A percentile compares a stretch with the other conserved stretches of the same genome.
These are phyloP conservation scores for Amphimedon queenslandica DNA, from an alignment of 37 sponge, comb jelly and placozoan species.

Conservation along the genomic window DNA sequence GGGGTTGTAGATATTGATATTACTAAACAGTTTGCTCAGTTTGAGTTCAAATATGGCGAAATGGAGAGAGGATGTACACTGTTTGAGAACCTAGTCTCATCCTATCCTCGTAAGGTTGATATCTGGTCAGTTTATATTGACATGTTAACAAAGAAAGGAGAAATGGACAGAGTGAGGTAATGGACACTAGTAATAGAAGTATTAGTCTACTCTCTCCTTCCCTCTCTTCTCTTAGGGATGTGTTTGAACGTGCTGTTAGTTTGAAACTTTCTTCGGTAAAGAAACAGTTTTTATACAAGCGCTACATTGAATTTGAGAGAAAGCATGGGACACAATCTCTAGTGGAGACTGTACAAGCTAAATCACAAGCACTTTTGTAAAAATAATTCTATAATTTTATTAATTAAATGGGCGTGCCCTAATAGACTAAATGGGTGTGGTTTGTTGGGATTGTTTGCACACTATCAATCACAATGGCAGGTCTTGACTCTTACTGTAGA, in stretches of 20 bases:
- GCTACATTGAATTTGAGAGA: conserved; percentile 88
- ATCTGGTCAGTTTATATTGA: conserved; percentile 94
- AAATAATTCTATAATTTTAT: too few relatives aligned
- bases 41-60: conserved; percentile 88
- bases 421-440: neutral
- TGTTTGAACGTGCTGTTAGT: conserved; percentile 80
- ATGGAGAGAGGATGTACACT: conserved; percentile 80
- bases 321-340: conserved; percentile 61
- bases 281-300: conserved; percentile 94
- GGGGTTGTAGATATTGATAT: conserved; percentile 61
- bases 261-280: conserved; percentile 83
- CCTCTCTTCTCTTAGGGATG: conserved; percentile 57
- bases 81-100: conserved; percentile 89
- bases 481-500: neutral
- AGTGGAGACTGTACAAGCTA: conserved; percentile 60
- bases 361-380: conserved; percentile 53
- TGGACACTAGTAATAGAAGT: too few relatives aligned
- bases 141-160: conserved; percentile 51
- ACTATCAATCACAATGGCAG: neutral
- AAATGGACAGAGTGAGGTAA: conserved; percentile 33
- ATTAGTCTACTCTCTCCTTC: too few relatives aligned
- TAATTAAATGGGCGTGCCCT: too few relatives aligned
- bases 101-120: conserved; percentile 84
- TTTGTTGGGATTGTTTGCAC: neutral
- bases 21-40: conserved; percentile 87